These are phyloP conservation scores for Theodoxus fluviatilis DNA, from an alignment of 2,888 invertebrate species.

Conservation along the genomic window DNA sequence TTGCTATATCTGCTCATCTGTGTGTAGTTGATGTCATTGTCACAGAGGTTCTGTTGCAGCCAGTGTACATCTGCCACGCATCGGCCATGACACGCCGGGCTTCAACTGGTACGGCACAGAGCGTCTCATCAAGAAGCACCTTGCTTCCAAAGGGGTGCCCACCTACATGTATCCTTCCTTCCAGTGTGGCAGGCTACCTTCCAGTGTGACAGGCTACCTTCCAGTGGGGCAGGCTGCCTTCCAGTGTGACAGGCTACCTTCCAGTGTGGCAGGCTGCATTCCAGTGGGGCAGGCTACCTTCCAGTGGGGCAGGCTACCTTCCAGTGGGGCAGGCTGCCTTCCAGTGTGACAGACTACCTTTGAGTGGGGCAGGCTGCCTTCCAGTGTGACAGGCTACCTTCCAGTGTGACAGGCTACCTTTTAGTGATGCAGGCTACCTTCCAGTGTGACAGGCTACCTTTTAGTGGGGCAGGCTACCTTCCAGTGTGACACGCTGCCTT, in stretches of 20 bases:
- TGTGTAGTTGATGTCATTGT: neutral
- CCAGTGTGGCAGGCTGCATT: no score
- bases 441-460: no score
- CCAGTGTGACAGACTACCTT: neutral
- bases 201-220: neutral
- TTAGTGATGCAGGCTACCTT: no score
- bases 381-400: constrained; percentile 12
- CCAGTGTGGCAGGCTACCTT: neutral
- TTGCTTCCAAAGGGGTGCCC: constrained; percentile 58
- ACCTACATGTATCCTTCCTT: constrained; percentile 63
- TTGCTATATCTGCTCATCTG: neutral
- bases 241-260: neutral
- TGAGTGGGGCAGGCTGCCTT: neutral
- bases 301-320: neutral
- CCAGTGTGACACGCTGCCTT: no score
- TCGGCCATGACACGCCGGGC: constrained; percentile 63
- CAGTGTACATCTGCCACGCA: constrained; percentile 64
- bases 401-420: no score
- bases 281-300: no score
- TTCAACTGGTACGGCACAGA: constrained; percentile 67
- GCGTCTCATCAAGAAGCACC: constrained; percentile 60
- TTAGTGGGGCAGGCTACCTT: no score
- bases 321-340: no score
- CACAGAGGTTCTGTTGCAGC: constrained; percentile 41
- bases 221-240: neutral